A percentile compares a stretch with the other conserved stretches of the same genome.
Evolutionary conservation across 2,113 vertebrate genomes (phyloP).

Genomic region (Hyperopisus bebe): DNA sequence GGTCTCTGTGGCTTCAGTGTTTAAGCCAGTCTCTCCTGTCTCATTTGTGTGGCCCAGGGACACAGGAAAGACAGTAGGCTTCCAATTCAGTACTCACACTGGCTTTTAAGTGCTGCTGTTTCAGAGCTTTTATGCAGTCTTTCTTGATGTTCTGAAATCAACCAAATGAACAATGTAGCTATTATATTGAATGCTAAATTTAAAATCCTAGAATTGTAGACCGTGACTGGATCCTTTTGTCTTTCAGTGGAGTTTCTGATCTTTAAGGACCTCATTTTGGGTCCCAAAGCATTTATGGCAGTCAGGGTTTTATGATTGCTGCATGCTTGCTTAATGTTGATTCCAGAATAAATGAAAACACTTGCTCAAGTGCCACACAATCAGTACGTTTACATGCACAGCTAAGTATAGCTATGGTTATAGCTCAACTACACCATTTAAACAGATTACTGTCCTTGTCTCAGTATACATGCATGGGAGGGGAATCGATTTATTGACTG

Average conservation of each 20-base stretch:
- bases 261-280: not conserved
- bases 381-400: too few species aligned
- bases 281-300: not conserved
- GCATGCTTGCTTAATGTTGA: not conserved
- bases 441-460: too few species aligned
- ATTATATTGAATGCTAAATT: not conserved
- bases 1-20: not conserved
- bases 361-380: not conserved
- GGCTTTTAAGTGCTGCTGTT: not conserved
- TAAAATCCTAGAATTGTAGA: not conserved
- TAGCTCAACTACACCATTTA: too few species aligned
- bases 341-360: not conserved
- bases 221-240: not conserved
- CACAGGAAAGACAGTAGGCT: not conserved
- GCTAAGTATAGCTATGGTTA: too few species aligned
- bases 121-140: not conserved
- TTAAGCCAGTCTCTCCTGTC: not conserved
- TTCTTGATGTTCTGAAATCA: not conserved
- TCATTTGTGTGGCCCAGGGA: not conserved
- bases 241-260: not conserved
- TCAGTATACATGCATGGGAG: too few species aligned
- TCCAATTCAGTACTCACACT: not conserved
- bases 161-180: not conserved
- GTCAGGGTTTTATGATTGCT: not conserved
- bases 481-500: too few species aligned